Base-by-base conservation (phyloP, 2,888 invertebrate genomes). In the Teleiodes luculella region DNA sequence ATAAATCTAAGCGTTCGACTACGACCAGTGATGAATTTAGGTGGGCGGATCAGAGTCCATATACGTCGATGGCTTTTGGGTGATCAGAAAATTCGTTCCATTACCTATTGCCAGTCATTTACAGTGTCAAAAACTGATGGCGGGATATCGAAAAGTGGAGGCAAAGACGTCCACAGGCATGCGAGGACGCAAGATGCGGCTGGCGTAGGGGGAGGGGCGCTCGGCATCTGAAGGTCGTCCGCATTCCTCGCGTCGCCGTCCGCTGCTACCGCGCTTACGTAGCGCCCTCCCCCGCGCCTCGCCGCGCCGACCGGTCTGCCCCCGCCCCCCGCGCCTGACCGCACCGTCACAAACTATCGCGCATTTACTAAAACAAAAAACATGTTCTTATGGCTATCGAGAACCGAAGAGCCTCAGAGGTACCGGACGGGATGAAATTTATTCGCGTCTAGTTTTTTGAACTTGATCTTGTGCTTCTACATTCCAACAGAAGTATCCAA, bases 261-360 rank as follows among this genome's bases (percentile, higher is more conserved):
- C 87, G 86, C 86, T 76, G 88, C 89, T 88, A 88, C 89, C 87
- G 88, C 88, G 88, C 87, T 89, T 89, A 89, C 89, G 89, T 89
- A 88, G 88, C 87, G 84, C 85, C 86, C 78, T 73, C 72, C 68
- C 61, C 70, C 61, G 70, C 58, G 63, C 61, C 65, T 48, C 58
- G 50, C 50, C 67, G 72, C 71, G 74, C 68, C 76, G 76, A 80
- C 80, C 81, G 81, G 81, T 81, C 80, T 74, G 66, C 73, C 75
- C 73, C 74, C 76, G 67, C 74, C 76, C 70, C 76, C 75, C 64
- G 66, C 70, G 68, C 75, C 78, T 70, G 76, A 75, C 81, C 80
- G 55, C 58, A 76, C 80, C 86, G 82, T 84, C 83, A 85, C 80
- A 83, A 82, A 84, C 84, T 86, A 86, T 86, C 83, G 84, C 83